Percentiles rank a stretch among this genome's conserved stretches.
These are phyloP conservation scores for Acanthoscelides obtectus DNA, from an alignment of 2,888 invertebrate species.

Conservation along the genomic window DNA sequence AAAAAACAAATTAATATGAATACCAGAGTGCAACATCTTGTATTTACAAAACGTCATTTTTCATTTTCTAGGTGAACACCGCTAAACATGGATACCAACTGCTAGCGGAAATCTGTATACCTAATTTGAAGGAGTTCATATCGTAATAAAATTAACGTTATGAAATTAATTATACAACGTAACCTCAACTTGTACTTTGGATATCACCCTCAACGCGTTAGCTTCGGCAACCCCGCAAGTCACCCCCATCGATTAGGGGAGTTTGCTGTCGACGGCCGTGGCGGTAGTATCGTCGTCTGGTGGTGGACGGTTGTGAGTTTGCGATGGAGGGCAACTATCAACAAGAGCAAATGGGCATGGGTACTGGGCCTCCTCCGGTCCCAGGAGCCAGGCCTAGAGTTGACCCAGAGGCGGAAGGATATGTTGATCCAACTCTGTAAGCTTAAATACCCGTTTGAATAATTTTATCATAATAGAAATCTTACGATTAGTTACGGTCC, in stretches of 20 bases:
- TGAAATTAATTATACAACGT: no score
- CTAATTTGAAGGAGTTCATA: no score
- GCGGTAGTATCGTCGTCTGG: conserved; percentile 7
- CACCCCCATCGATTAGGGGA: not conserved
- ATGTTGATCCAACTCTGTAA: conserved; percentile 78
- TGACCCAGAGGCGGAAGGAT: conserved; percentile 76
- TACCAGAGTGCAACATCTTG: no score
- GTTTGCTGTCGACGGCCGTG: not conserved
- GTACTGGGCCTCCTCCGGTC: conserved; percentile 20
- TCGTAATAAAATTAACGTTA: no score
- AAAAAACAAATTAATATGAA: no score
- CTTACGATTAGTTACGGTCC: not conserved
- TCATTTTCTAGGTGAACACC: no score
- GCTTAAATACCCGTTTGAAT: conserved; percentile 20
- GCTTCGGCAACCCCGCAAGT: not conserved
- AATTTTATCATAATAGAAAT: conserved; percentile 6
- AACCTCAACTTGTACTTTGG: no score
- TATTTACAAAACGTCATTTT: no score
- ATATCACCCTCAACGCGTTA: no score
- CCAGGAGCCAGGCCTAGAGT: conserved; percentile 65
- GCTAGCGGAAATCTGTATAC: no score
- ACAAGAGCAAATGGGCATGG: conserved; percentile 1
- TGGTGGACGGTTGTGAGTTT: conserved; percentile 9
- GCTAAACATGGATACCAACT: no score
- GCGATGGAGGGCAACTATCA: not conserved